Evolutionary conservation across 1,140 invertebrate species (phyloP).

Genomic region (Papilio helenus): DNA sequence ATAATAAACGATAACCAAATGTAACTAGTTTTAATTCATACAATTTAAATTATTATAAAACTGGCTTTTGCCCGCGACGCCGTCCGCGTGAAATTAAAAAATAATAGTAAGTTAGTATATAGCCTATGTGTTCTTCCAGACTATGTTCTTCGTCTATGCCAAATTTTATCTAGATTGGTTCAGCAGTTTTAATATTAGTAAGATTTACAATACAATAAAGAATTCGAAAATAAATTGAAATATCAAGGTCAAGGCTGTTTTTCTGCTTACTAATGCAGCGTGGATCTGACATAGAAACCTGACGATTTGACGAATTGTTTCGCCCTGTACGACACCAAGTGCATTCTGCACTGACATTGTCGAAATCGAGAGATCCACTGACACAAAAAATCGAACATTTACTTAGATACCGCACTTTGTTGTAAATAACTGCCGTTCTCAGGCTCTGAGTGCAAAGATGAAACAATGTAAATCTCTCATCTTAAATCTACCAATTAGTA

Average conservation of each 20-base stretch:
- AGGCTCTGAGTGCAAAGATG: too few species aligned
- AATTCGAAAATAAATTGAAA: background rate
- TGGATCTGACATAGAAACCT: slow-evolving; percentile 14
- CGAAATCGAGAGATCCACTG: background rate
- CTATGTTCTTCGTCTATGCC: too few species aligned
- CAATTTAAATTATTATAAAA: too few species aligned
- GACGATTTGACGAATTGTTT: slow-evolving; percentile 15
- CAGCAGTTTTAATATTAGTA: too few species aligned
- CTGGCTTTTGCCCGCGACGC: too few species aligned
- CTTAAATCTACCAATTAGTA: too few species aligned
- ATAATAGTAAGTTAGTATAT: too few species aligned
- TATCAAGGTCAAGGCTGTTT: slow-evolving; percentile 14
- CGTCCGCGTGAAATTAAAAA: too few species aligned
- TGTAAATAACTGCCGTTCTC: background rate
- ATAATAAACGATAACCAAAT: background rate
- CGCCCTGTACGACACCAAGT: background rate
- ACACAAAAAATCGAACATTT: background rate
- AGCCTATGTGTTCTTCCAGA: too few species aligned
- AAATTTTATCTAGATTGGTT: too few species aligned
- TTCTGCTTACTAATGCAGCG: background rate
- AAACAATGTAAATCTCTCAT: too few species aligned
- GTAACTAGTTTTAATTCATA: too few species aligned
- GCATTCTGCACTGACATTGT: background rate
- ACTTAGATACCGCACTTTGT: background rate
- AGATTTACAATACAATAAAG: background rate